These are phyloP conservation scores for Calyptommatus sinebrachiatus DNA, from an alignment of 2,113 vertebrate species.

Conservation along the genomic window DNA sequence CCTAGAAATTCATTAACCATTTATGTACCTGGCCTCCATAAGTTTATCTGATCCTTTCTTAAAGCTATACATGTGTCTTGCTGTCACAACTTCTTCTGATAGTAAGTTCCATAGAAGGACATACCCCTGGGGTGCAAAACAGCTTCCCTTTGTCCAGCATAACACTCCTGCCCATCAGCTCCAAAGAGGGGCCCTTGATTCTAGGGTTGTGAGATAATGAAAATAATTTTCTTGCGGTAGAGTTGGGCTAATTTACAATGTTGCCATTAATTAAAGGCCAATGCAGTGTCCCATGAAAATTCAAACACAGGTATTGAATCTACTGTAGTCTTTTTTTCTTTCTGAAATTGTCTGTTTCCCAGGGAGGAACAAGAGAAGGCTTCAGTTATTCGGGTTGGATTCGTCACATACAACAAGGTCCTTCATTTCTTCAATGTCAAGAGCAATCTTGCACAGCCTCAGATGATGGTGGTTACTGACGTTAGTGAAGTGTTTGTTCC, in stretches of 20 bases:
- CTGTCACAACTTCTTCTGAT: no score
- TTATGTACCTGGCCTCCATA: no score
- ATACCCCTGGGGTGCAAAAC: no score
- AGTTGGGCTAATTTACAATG: conserved; percentile 1
- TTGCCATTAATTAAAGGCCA: conserved; percentile 3
- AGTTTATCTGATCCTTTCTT: no score
- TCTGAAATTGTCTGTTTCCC: conserved; percentile 29
- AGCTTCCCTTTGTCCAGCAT: no score
- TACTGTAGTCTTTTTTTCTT: neutral
- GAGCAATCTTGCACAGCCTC: conserved; percentile 90
- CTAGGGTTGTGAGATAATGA: no score
- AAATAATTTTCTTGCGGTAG: neutral
- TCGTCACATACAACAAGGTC: conserved; percentile 93
- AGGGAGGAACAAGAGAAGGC: conserved; percentile 84
- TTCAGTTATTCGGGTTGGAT: conserved; percentile 86
- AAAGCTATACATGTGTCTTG: no score
- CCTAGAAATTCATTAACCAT: no score
- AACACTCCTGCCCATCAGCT: no score
- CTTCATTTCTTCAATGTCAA: conserved; percentile 97
- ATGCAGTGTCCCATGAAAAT: no score
- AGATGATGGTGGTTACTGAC: conserved; percentile 98
- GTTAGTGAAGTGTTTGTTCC: conserved; percentile 92
- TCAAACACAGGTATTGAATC: neutral
- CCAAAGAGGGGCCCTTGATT: no score
- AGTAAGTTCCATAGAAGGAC: no score